A percentile compares a stretch with the other conserved stretches of the same genome.
These are phyloP conservation scores for Ameiurus melas DNA, from an alignment of 2,113 vertebrate genomes.

Conservation along the genomic window DNA sequence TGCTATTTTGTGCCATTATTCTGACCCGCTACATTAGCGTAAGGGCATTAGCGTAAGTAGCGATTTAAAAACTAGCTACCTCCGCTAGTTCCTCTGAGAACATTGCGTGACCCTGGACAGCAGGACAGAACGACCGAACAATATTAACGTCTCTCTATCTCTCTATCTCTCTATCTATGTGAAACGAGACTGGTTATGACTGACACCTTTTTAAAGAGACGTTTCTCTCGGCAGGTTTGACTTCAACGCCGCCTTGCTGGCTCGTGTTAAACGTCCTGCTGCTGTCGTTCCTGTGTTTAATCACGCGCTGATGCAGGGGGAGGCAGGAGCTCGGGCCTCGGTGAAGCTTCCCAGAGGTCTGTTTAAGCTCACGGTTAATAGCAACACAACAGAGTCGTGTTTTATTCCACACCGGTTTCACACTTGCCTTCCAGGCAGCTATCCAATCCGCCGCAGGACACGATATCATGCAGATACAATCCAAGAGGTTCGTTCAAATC, in stretches of 20 bases:
- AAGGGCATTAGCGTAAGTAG: too few relatives aligned
- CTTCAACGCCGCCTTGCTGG: constrained; percentile 64
- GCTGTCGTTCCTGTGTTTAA: constrained; percentile 69
- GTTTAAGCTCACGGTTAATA: neutral
- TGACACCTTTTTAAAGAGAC: neutral
- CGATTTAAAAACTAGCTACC: too few relatives aligned
- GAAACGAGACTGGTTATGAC: too few relatives aligned
- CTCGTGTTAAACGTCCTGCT: constrained; percentile 61
- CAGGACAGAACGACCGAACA: too few relatives aligned
- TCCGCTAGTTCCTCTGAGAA: too few relatives aligned
- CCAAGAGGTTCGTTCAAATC: neutral
- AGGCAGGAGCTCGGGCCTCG: constrained; percentile 65
- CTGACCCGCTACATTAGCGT: too few relatives aligned
- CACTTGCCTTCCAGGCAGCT: neutral
- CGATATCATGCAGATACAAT: neutral
- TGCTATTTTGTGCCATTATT: too few relatives aligned
- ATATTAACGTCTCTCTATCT: too few relatives aligned
- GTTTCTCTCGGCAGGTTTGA: constrained; percentile 68
- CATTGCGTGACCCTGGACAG: too few relatives aligned
- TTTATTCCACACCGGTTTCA: neutral
- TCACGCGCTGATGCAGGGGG: constrained; percentile 70
- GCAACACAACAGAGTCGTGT: too few relatives aligned
- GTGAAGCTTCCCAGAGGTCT: constrained; percentile 69
- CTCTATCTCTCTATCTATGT: too few relatives aligned
- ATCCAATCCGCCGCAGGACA: neutral